Conservation (phyloP, 2,797 vertebrate species). For the Poeciliopsis presidionis region DNA sequence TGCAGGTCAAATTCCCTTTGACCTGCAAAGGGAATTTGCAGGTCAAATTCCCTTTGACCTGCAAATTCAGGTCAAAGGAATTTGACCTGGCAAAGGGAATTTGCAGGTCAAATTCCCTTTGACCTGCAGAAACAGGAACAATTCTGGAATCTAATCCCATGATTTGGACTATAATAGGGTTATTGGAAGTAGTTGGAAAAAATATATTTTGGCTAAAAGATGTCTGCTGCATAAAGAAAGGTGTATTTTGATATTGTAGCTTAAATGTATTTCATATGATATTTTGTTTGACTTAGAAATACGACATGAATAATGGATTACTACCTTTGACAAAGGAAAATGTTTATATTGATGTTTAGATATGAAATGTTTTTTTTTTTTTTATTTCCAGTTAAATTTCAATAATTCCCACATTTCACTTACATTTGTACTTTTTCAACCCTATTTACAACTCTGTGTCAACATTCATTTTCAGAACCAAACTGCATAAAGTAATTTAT, state of each 20-base stretch:
- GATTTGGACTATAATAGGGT: not conserved
- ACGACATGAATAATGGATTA: not conserved
- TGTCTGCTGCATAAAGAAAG: not conserved
- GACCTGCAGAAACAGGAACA: not conserved
- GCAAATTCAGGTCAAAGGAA: too few species aligned
- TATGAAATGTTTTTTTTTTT: not conserved
- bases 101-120: not conserved
- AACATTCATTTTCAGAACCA: not conserved
- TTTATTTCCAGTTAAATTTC: not conserved
- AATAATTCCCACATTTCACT: not conserved
- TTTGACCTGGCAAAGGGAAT: too few species aligned
- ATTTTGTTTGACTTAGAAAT: not conserved
- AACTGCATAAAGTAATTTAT: not conserved
- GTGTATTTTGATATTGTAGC: not conserved
- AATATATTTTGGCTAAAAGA: not conserved
- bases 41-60: too few species aligned
- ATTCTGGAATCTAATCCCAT: not conserved
- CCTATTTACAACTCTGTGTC: not conserved
- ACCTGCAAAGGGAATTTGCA: too few species aligned
- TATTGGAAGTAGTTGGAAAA: not conserved
- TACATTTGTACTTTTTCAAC: not conserved
- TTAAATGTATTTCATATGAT: not conserved
- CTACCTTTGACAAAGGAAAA: not conserved
- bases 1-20: not conserved
- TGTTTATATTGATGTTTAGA: not conserved